Evolutionary conservation across 2,888 invertebrate genomes (phyloP).

Genomic region (Eretmocerus hayati): DNA sequence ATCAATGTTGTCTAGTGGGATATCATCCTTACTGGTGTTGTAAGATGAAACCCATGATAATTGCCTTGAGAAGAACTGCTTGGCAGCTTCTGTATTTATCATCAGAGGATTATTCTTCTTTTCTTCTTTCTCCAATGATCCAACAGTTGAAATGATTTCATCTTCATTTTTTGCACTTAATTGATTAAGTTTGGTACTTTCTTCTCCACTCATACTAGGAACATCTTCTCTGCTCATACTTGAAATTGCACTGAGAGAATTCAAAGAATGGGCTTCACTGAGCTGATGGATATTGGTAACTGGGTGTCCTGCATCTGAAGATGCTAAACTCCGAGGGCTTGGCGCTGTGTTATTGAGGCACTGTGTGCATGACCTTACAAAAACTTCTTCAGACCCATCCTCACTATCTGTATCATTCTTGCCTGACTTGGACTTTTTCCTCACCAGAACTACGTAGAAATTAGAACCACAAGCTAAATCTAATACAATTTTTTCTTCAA

Average conservation of each 20-base stretch:
- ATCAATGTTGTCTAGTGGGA: conserved; percentile 57
- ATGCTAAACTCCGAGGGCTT: conserved; percentile 49
- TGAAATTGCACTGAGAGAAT: conserved; percentile 51
- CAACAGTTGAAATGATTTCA: conserved; percentile 7
- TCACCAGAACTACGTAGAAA: conserved; percentile 68
- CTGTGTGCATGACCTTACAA: conserved; percentile 60
- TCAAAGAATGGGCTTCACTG: conserved; percentile 53
- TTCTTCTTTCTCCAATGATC: conserved; percentile 36
- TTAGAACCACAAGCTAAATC: conserved; percentile 68
- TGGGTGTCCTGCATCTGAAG: conserved; percentile 59
- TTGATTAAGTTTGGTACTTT: conserved; percentile 15
- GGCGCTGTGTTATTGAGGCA: conserved; percentile 44
- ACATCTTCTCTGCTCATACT: conserved; percentile 49
- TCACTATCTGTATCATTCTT: conserved; percentile 50
- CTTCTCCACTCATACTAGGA: conserved; percentile 6
- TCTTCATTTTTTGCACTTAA: conserved; percentile 14
- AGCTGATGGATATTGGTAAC: conserved; percentile 55
- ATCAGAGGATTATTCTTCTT: conserved; percentile 59
- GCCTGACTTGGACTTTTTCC: conserved; percentile 51
- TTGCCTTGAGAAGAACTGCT: conserved; percentile 68
- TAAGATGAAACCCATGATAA: conserved; percentile 62
- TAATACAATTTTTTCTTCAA: conserved; percentile 61
- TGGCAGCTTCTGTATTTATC: conserved; percentile 71
- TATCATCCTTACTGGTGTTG: conserved; percentile 57
- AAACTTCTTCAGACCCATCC: conserved; percentile 59